Conservation (phyloP, 2,888 invertebrate species). For the Caenorhabditis sulstoni region DNA sequence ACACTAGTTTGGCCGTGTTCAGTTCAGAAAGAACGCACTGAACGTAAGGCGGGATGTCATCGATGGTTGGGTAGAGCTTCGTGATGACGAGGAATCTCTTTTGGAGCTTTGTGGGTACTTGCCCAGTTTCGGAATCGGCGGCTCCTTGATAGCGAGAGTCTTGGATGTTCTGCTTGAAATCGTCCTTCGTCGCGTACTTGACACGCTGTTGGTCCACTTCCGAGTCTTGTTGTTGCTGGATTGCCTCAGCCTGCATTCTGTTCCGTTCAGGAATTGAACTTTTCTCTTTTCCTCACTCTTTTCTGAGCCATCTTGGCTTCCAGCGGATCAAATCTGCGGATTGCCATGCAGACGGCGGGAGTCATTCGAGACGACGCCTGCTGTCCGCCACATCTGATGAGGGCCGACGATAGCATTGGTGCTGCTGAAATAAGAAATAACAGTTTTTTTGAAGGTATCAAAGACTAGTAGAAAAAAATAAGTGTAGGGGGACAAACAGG, state of each 20-base stretch:
- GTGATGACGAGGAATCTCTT: constrained; percentile 73
- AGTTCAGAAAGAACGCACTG: constrained; percentile 53
- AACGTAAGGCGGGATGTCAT: constrained; percentile 72
- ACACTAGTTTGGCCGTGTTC: neutral
- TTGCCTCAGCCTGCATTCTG: constrained; percentile 29
- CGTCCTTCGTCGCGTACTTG: constrained; percentile 64
- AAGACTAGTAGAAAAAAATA: neutral
- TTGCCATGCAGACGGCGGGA: constrained; percentile 40
- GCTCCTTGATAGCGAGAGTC: constrained; percentile 63
- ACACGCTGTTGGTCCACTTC: constrained; percentile 22
- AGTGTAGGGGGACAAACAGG: neutral
- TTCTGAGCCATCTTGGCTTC: constrained; percentile 63
- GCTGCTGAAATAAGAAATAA: neutral
- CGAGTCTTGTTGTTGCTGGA: constrained; percentile 24
- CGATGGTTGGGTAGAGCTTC: constrained; percentile 62
- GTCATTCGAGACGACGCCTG: constrained; percentile 43
- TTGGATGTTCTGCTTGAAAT: constrained; percentile 54
- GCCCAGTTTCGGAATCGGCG: constrained; percentile 60
- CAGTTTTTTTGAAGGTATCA: neutral
- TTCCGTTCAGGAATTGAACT: neutral
- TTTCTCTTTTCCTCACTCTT: neutral
- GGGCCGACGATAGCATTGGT: constrained; percentile 32
- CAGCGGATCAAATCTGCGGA: constrained; percentile 53
- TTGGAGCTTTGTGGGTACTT: constrained; percentile 71
- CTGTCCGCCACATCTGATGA: constrained; percentile 27